Percentiles rank a stretch among this genome's conserved stretches.
phyloP scores from a whole-genome alignment of 2,888 invertebrate genomes.

The Stomorhina lunata region DNA sequence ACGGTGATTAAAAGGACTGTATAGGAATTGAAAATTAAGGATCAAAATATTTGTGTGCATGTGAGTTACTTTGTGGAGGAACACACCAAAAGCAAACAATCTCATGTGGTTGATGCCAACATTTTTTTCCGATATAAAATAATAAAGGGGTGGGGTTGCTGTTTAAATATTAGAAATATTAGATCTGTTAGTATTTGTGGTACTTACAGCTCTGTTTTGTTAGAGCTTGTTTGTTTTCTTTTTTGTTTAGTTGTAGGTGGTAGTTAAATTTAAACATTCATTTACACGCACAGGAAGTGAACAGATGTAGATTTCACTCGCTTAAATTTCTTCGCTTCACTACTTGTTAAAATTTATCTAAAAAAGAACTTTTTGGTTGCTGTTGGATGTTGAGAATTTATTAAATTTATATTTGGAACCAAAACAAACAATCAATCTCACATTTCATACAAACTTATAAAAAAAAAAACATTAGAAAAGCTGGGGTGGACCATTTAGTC shows the following conservation, averaged over 20 bases:
- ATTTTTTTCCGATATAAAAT: background rate
- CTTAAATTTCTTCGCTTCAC: constrained; percentile 1
- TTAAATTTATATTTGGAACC: constrained; percentile 38
- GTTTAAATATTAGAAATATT: background rate
- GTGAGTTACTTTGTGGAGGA: constrained; percentile 9
- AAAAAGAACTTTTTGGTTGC: background rate
- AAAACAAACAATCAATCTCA: constrained; percentile 51
- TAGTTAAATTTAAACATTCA: constrained; percentile 62
- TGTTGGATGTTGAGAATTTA: constrained; percentile 34
- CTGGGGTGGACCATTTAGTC: constrained; percentile 57
- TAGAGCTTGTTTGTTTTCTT: too few relatives aligned
- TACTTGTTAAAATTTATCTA: background rate
- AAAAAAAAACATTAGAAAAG: background rate
- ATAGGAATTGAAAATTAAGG: constrained; percentile 6
- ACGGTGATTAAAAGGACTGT: constrained; percentile 17
- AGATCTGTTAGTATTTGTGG: constrained; percentile 18
- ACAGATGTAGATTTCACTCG: constrained; percentile 72
- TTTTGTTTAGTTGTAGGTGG: constrained; percentile 31
- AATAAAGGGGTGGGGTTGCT: constrained; percentile 37
- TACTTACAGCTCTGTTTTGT: constrained; percentile 39
- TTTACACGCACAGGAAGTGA: constrained; percentile 70
- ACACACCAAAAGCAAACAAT: constrained; percentile 47
- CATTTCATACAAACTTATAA: background rate
- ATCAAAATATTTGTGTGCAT: constrained; percentile 2
- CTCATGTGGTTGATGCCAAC: constrained; percentile 48